phyloP scores from a whole-genome alignment of 2,888 invertebrate species.

The Eupithecia vulgata region DNA sequence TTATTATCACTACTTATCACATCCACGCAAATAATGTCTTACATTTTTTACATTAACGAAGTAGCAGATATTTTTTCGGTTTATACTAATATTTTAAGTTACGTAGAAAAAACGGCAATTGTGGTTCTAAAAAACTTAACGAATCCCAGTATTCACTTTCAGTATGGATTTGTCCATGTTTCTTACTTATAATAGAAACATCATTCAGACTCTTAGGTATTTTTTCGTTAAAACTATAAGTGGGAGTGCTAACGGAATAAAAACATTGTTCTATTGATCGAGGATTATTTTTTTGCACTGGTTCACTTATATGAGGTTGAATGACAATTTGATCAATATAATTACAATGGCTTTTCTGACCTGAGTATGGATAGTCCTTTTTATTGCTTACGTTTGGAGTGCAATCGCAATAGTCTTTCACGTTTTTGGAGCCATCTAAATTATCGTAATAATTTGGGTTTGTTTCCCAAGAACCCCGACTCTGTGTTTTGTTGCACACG shows the following conservation, averaged over 20 bases:
- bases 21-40: too few relatives aligned
- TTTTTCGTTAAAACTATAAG: not conserved
- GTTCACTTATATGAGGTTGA: constrained; percentile 44
- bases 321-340: constrained; percentile 50
- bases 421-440: not conserved
- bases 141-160: constrained; percentile 50
- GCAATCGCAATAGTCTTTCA: not conserved
- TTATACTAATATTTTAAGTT: constrained; percentile 42
- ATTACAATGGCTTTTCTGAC: constrained; percentile 3
- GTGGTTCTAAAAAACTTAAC: constrained; percentile 62
- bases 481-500: constrained; percentile 47
- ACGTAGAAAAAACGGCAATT: constrained; percentile 64
- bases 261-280: constrained; percentile 46
- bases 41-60: not conserved
- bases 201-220: constrained; percentile 53
- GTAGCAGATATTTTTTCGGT: not conserved
- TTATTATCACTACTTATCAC: too few relatives aligned
- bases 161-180: constrained; percentile 10
- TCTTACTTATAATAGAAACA: constrained; percentile 49
- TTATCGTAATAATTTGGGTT: not conserved
- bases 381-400: not conserved
- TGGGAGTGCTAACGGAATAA: constrained; percentile 27
- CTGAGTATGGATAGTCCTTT: not conserved
- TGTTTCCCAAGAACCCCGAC: not conserved
- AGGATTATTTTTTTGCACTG: constrained; percentile 28